Base-by-base conservation (phyloP, 2,797 vertebrate genomes). In the Muscicapa comitata region DNA sequence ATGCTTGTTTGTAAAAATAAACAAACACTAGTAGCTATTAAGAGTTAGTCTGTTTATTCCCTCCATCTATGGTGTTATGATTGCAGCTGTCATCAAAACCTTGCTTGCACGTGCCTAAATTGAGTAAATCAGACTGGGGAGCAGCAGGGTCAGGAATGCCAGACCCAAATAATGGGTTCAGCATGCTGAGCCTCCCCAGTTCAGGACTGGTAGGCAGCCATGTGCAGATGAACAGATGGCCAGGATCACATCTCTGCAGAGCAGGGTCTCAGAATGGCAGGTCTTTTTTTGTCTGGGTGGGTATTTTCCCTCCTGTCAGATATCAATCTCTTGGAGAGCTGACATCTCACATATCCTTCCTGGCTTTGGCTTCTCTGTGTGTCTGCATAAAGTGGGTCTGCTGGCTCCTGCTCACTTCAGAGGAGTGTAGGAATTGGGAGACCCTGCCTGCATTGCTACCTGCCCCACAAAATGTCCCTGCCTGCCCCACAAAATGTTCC, bases 321-420 rank as follows among this genome's bases (percentile, higher is more conserved):
- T 37, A 72, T 54, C 87, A 91, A 3, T 88, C 85, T 83, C 89
- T 28, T 33, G 23, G 16, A 68, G 68, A 72, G 28, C 50, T 88
- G 85, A 42, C 54, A 35, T 62, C 47, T 51, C 40, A 61, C 17
- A 20, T 55, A 54, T 42, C 59, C 37, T 91, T 23, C 53, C 51
- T 65, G 72, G 37, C 61, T 90, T 67, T 74, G 53, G 26, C 35
- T 91, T 79, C 48, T 35, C 20, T 38, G 1, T 10, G 9, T 63
- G 35, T 33, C 75, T 83, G 68, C 29, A 26, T 16, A 11, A 86
- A 50, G 42, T 7, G 61, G 67, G n/a, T 26, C 37, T 7, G 4
- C 65, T 45, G 67, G 31, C 63, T 95, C 24, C 70, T 66, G 74
- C 48, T 91, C n/a, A 3, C 11, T 59, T 42, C 6, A 8, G 87